These are phyloP conservation scores for Pachycephus smyrnensis DNA, from an alignment of 2,888 invertebrate genomes.

Conservation along the genomic window DNA sequence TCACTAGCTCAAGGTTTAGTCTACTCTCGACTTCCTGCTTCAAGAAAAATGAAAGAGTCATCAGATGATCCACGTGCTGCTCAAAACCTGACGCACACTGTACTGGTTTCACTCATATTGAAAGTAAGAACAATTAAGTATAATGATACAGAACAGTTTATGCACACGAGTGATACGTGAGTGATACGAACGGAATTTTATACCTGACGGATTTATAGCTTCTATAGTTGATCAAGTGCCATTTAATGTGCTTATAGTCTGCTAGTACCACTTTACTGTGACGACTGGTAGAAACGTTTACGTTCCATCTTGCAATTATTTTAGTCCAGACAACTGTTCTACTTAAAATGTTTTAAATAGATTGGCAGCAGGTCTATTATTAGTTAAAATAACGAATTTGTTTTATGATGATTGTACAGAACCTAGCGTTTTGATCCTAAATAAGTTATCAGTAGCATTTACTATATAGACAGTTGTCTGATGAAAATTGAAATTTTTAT, in stretches of 20 bases:
- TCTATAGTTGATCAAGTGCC: background rate
- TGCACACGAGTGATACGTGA: background rate
- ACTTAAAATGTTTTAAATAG: background rate
- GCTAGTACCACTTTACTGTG: background rate
- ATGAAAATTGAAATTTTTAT: background rate
- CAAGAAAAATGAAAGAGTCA: constrained; percentile 68
- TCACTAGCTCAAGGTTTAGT: constrained; percentile 66
- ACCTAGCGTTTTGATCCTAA: background rate
- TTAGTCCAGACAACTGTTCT: background rate
- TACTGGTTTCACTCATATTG: constrained; percentile 18
- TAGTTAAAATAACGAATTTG: background rate
- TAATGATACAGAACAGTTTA: constrained; percentile 1
- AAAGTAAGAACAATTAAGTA: background rate
- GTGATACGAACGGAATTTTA: background rate
- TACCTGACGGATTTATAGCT: background rate
- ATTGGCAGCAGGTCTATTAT: background rate
- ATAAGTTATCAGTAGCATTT: background rate
- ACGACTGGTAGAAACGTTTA: background rate
- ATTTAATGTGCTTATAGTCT: background rate
- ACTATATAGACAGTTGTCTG: background rate
- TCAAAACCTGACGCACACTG: constrained; percentile 69
- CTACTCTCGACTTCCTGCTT: constrained; percentile 63
- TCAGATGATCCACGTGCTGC: constrained; percentile 69
- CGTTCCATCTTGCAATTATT: background rate
- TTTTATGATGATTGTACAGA: background rate